Evolutionary conservation across 1,140 invertebrate genomes (phyloP), one percentile per base, ranked within the genome.

Genomic region (Drosophila bipectinata): DNA sequence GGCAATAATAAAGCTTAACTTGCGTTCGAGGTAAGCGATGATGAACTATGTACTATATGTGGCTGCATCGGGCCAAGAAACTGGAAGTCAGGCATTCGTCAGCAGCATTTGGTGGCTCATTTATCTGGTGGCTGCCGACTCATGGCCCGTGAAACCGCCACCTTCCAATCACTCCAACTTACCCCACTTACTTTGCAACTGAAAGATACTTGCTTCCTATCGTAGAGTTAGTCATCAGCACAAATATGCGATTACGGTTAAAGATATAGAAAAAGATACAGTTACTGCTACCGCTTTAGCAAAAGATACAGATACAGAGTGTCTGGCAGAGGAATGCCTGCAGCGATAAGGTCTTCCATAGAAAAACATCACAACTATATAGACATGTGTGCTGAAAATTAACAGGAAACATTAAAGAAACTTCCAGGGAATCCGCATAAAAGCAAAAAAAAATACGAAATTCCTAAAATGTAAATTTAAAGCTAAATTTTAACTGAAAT

Each of bases 1-100:
- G 83, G 71, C 78, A 82, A 85, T 82, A 81, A 85, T 85, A 85
- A 85, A 85, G 82, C 82, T 85, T 78, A 82, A 87, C 82, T 85
- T 71, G 82, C 78, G 69, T 85, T 85, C 82, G 82, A 85, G 82
- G 78, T 85, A 74, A 74, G 72, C 74, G 69, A 72, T 73, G 71
- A 74, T 66, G 72, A 74, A 74, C 63, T 64, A 34, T 58, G 59
- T 24, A 44, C 41, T 44, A 34, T 21, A 21, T 21, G 14, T 44
- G 18, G 21, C 44, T 47, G 44, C 44, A 47, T 1, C 18, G 44
- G 18, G 58, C 48, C 34, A 37, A 61, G 48, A 41, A 41, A 26
- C 39, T 26, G 37, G 49, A 47, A 44, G 28, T 26, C 24, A 18
- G 66, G 41, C 64, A 69, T 69, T 69, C 66, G 66, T 69, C 66